A percentile compares a stretch with the other conserved stretches of the same genome.
Evolutionary conservation across 2,797 vertebrate genomes (phyloP).

Genomic region (Chelonia mydas): DNA sequence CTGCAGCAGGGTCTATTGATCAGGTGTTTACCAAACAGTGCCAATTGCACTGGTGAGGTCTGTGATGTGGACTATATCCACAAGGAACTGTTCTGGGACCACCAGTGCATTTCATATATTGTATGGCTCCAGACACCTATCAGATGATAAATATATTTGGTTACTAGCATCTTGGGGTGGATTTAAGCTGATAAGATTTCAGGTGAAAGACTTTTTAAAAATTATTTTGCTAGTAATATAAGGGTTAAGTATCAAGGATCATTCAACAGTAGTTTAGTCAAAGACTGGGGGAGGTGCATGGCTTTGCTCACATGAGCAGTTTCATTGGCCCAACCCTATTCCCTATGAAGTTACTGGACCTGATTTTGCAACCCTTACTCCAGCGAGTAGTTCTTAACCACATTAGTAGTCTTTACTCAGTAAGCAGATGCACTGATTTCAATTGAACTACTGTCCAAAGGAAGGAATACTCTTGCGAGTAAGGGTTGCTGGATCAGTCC

Average conservation of each 20-base stretch:
- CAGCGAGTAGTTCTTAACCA: neutral
- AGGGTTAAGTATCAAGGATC: neutral
- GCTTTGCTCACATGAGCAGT: neutral
- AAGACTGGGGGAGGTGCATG: neutral
- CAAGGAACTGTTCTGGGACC: neutral
- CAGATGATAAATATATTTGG: neutral
- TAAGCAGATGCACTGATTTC: neutral
- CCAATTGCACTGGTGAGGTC: neutral
- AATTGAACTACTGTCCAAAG: neutral
- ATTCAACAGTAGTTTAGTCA: neutral
- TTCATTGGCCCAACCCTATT: neutral
- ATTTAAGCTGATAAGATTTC: neutral
- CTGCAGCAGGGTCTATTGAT: neutral
- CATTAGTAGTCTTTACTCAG: neutral
- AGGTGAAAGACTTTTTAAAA: neutral
- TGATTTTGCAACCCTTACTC: neutral
- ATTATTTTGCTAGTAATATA: neutral
- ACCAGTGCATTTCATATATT: neutral
- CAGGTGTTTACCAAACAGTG: neutral
- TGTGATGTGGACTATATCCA: neutral
- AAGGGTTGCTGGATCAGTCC: neutral
- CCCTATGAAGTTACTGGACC: neutral
- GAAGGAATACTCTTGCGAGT: neutral
- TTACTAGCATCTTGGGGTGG: neutral
- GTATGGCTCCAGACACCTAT: neutral